Evolutionary conservation across 2,113 vertebrate species (phyloP).

Genomic region (Clinocottus analis): DNA sequence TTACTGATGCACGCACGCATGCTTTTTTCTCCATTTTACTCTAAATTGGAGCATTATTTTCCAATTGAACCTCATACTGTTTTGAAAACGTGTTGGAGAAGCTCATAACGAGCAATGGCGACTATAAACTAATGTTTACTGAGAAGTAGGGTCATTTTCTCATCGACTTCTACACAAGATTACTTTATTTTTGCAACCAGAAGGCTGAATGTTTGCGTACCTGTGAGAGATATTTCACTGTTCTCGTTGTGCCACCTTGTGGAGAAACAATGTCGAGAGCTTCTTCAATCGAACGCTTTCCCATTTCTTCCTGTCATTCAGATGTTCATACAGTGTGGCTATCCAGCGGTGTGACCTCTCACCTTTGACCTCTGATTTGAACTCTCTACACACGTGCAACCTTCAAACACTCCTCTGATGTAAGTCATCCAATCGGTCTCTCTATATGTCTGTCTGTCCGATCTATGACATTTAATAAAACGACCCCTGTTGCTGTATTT

Average conservation of each 20-base stretch:
- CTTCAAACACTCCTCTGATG: slow-evolving; percentile 75
- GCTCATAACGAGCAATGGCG: not conserved
- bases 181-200: not conserved
- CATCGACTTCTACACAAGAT: not conserved
- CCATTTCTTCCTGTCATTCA: not conserved
- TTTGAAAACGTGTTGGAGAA: not conserved
- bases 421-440: slow-evolving; percentile 45
- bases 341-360: slow-evolving; percentile 35
- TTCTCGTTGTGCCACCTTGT: slow-evolving; percentile 55
- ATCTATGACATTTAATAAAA: not conserved
- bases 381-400: slow-evolving; percentile 21
- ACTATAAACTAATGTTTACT: not conserved
- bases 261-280: slow-evolving; percentile 17
- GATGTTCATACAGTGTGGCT: slow-evolving; percentile 44
- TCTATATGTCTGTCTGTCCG: not conserved
- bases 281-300: not conserved
- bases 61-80: too few relatives aligned
- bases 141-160: not conserved
- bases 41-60: too few relatives aligned
- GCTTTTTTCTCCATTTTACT: too few relatives aligned
- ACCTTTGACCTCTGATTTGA: slow-evolving; percentile 37
- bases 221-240: not conserved
- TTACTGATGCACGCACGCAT: too few relatives aligned
- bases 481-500: not conserved
- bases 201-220: not conserved